phyloP scores from a whole-genome alignment of 2,888 invertebrate species.

The Platycnemis pennipes region DNA sequence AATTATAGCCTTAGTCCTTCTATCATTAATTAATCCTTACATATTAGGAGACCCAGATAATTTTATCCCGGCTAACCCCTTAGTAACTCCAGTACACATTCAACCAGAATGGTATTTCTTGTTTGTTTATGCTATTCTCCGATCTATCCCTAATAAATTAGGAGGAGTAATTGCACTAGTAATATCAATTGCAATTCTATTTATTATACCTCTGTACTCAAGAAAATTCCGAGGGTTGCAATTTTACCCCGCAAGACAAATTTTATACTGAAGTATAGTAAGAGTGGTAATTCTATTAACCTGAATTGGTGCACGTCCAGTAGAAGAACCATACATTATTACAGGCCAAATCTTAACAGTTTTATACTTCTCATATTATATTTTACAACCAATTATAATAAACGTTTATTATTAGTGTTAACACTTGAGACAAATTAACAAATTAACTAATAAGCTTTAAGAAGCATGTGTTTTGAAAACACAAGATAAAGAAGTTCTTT shows the following conservation, averaged over 20 bases:
- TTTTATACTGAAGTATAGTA: conserved; percentile 81
- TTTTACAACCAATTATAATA: conserved; percentile 80
- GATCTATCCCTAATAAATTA: conserved; percentile 90
- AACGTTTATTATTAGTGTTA: no score
- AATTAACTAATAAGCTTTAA: conserved; percentile 84
- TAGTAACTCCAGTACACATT: conserved; percentile 88
- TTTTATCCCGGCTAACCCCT: conserved; percentile 86
- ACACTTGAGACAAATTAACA: conserved; percentile 81
- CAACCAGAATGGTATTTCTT: conserved; percentile 93
- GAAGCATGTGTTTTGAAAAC: conserved; percentile 87
- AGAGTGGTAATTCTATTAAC: conserved; percentile 83
- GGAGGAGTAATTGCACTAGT: conserved; percentile 87
- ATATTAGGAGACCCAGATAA: conserved; percentile 87
- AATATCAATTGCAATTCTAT: conserved; percentile 85
- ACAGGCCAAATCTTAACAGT: conserved; percentile 83
- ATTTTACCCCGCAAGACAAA: conserved; percentile 81
- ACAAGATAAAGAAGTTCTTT: conserved; percentile 84
- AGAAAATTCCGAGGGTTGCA: conserved; percentile 82
- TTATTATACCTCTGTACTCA: conserved; percentile 80
- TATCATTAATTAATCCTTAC: conserved; percentile 82
- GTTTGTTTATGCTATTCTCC: conserved; percentile 90
- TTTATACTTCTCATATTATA: conserved; percentile 82
- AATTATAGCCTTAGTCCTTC: conserved; percentile 80
- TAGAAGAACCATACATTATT: conserved; percentile 85
- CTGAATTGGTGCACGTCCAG: conserved; percentile 86